Conservation (phyloP, 2,888 invertebrate species). For the Lobophora halterata region DNA sequence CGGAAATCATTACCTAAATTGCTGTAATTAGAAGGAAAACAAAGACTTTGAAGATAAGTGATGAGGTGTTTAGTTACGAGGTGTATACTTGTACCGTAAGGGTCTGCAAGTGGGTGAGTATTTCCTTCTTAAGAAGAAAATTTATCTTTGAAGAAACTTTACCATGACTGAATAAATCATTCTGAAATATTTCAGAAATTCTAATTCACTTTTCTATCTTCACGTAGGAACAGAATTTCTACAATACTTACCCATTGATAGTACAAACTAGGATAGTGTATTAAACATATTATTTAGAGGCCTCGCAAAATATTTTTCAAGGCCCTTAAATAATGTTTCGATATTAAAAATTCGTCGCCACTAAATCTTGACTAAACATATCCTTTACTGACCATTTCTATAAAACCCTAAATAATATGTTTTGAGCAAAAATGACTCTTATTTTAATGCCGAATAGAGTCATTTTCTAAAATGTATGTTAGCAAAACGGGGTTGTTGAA, state of each 20-base stretch:
- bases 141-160: no score
- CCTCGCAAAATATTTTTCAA: slow-evolving; percentile 14
- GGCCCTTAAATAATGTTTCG: slow-evolving; percentile 38
- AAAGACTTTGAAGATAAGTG: no score
- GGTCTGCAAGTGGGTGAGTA: no score
- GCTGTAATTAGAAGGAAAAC: slow-evolving; percentile 2
- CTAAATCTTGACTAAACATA: slow-evolving; percentile 53
- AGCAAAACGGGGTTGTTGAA: slow-evolving; percentile 25
- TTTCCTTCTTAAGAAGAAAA: no score
- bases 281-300: not conserved
- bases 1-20: slow-evolving; percentile 7
- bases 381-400: slow-evolving; percentile 33
- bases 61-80: no score
- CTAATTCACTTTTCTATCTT: no score
- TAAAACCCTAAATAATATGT: slow-evolving; percentile 1
- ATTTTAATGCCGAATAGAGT: slow-evolving; percentile 16
- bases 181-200: no score
- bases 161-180: no score
- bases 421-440: slow-evolving; percentile 20
- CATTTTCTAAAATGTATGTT: not conserved
- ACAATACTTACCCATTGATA: no score
- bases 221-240: not conserved
- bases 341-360: slow-evolving; percentile 45
- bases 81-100: no score
- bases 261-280: no score